Base-by-base conservation (phyloP, 2,797 vertebrate species). In the Sorex maritimensis region DNA sequence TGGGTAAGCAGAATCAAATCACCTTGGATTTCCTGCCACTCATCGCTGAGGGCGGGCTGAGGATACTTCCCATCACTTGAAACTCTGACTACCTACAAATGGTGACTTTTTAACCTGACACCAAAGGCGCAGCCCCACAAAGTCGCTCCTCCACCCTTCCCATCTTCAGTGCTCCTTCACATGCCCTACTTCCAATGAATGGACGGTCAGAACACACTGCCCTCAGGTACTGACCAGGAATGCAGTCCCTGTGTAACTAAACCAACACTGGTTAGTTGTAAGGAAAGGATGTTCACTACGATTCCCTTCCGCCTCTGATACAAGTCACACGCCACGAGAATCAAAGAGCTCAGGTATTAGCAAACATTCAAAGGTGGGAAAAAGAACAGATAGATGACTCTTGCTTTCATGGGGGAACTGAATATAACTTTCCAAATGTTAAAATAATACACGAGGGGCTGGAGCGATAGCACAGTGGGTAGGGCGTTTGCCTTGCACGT, bases 281-380 rank as follows among this genome's bases (percentile, higher is more conserved):
- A 3, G 5, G 28, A 71, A 90, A 83, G 63, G 65, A 52, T 28
- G 10, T 17, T 41, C 26, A 63, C 12, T 24, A 41, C 78, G 52
- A 69, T 52, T 73, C 58, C 34, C 85, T 81, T 80, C 30, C 12
- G 28, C 46, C 30, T 13, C 55, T 21, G 58, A 13, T 55, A 14
- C 9, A 77, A 91, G 93, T 71, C 26, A 67, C 88, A 82, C 5
- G 67, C 73, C 30, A 68, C 1, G 23, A 52, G 30, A 81, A 78
- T 81, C 41, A 80, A 75, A 88, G 55, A 81, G 19, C 44, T 65
- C 74, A 52, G 8, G 15, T 34, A 19, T 30, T 69, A 12, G 14
- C 26, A 72, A 74, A 81, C 14, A 71, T 75, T 73, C 87, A 80
- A 81, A 91, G 21, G n/a, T n/a, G n/a, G n/a, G n/a, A n/a, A n/a